These are phyloP conservation scores for Lepeophtheirus nordmannii DNA, from an alignment of 2,888 invertebrate genomes.

Conservation along the genomic window DNA sequence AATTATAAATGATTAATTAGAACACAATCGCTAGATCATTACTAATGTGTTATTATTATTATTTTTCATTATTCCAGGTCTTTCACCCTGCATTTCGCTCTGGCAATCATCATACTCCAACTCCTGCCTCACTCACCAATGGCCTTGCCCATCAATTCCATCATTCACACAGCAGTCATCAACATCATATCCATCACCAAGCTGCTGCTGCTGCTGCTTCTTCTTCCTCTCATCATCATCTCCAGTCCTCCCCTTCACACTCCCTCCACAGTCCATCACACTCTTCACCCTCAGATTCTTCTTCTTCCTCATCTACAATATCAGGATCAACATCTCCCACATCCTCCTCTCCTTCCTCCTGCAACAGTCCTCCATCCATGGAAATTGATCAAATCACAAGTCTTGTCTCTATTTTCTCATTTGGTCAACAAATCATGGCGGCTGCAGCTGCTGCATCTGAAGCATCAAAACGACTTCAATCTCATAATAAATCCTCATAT, in stretches of 20 bases:
- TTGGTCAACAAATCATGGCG: slow-evolving; percentile 32
- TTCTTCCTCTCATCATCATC: background rate
- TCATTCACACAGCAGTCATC: too few relatives aligned
- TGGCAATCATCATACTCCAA: background rate
- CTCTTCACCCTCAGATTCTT: background rate
- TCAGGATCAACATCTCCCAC: slow-evolving; percentile 1
- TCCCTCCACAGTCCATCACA: background rate
- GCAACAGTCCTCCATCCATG: slow-evolving; percentile 32
- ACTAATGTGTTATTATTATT: too few relatives aligned
- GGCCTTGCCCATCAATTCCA: too few relatives aligned
- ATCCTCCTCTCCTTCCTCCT: background rate
- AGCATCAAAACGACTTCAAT: background rate
- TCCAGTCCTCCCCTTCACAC: background rate
- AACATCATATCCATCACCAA: too few relatives aligned
- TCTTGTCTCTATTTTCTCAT: slow-evolving; percentile 44
- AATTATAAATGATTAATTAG: too few relatives aligned
- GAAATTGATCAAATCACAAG: slow-evolving; percentile 45
- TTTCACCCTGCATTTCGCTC: slow-evolving; percentile 5
- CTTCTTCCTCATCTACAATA: background rate
- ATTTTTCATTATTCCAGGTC: background rate
- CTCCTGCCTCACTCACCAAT: too few relatives aligned
- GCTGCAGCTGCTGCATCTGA: background rate
- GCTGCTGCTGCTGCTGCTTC: background rate
- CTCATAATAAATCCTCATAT: background rate
- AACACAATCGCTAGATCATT: too few relatives aligned